Evolutionary conservation across 2,113 vertebrate genomes (phyloP), one percentile per base, ranked within the genome.

Genomic region (Cyprinodon tularosa): DNA sequence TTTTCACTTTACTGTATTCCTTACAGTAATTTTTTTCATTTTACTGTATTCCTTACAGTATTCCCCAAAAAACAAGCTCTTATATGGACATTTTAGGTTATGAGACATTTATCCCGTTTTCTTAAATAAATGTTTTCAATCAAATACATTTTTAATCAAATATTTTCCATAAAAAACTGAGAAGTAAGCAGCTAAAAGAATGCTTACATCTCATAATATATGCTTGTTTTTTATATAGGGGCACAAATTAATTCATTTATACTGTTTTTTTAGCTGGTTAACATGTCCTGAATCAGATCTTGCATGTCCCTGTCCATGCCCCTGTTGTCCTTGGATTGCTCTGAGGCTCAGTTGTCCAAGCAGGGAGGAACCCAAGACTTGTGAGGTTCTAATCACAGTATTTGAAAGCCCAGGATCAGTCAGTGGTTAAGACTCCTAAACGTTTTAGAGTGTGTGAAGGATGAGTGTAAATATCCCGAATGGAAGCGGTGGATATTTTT

Each of bases 401-500:
- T 90, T 82, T 91, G 76, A 81, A 92, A 89, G 88, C 76, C 74
- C 62, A 81, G 86, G 84, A 90, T 91, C 90, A 91, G 92, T 93
- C 92, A 78, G 90, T 74, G 86, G 86, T 91, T 76, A 75, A 83
- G 89, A 84, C 88, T 88, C 87, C 91, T 84, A 89, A 92, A 91
- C 91, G 84, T 93, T 74, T 93, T 86, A 87, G 89, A 89, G 90
- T 84, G 86, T 89, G 88, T 90, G 89, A 90, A 93, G 90, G 92
- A 91, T 92, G 89, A 89, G 86, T 89, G 92, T 90, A 93, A 92
- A 91, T 89, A 92, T 89, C 88, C 87, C 86, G 60, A 92, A 91
- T 93, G 92, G 92, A 92, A 92, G 90, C 92, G 82, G 90, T 89
- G 82, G 88, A 92, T 94, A 93, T 94, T 94, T 94, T 92, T 91